A percentile compares a stretch with the other conserved stretches of the same genome.
These are phyloP conservation scores for Chaetodon auriga DNA, from an alignment of 2,113 vertebrate genomes.

Conservation along the genomic window DNA sequence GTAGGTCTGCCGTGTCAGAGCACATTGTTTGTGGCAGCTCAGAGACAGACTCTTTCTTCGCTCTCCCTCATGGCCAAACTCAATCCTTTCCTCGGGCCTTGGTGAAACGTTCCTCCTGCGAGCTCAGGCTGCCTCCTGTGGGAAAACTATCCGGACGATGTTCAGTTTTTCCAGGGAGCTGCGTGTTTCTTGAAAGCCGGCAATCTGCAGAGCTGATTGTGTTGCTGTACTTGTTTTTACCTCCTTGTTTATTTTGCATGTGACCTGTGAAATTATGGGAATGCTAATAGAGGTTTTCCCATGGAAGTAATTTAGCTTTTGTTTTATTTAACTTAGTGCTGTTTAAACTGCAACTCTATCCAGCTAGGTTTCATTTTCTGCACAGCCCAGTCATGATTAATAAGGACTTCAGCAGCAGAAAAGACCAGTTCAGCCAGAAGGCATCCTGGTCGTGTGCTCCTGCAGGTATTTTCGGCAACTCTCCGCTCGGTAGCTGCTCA, in stretches of 20 bases:
- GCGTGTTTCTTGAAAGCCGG: constrained; percentile 47
- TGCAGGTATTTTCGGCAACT: constrained; percentile 69
- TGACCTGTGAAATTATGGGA: constrained; percentile 76
- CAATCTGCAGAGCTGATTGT: constrained; percentile 48
- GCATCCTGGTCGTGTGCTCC: constrained; percentile 46
- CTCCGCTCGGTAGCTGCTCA: constrained; percentile 50
- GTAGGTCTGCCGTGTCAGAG: constrained; percentile 56
- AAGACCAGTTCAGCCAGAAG: constrained; percentile 29
- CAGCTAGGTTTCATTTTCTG: constrained; percentile 36
- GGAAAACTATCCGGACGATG: constrained; percentile 46
- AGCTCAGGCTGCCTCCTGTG: constrained; percentile 36
- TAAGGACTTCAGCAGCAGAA: constrained; percentile 48
- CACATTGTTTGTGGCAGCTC: constrained; percentile 70
- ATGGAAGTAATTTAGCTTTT: constrained; percentile 30
- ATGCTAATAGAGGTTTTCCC: constrained; percentile 51
- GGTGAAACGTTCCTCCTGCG: constrained; percentile 68
- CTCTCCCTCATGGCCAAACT: constrained; percentile 60
- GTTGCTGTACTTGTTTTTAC: constrained; percentile 45
- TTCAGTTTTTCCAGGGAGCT: constrained; percentile 37
- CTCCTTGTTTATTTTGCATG: constrained; percentile 57
- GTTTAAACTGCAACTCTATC: constrained; percentile 56
- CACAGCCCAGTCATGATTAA: constrained; percentile 63
- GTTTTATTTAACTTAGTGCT: constrained; percentile 43
- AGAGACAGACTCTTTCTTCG: constrained; percentile 55
- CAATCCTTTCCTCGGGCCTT: constrained; percentile 39